Base-by-base conservation (phyloP, 2,113 vertebrate species). In the Amblyopsis rosae region DNA sequence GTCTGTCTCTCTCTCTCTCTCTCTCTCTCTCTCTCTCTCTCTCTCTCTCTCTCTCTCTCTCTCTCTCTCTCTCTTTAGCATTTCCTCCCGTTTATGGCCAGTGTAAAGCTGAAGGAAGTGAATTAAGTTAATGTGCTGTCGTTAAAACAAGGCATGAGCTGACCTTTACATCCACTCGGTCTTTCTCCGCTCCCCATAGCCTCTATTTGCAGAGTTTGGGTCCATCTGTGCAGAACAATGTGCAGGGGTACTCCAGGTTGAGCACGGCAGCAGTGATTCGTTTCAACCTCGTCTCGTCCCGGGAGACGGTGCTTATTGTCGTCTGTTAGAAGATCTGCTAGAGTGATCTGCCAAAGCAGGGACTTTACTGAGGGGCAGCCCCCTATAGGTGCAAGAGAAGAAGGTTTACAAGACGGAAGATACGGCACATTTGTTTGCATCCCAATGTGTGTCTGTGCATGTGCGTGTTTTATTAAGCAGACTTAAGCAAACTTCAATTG, bases 51-150 rank as follows among this genome's bases (percentile, higher is more conserved):
- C n/a, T n/a, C n/a, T n/a, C n/a, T n/a, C n/a, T n/a, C n/a, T n/a
- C n/a, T n/a, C n/a, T n/a, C n/a, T 69, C 80, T 86, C 85, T 76
- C 76, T 87, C 89, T 70, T 78, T 86, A 82, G 66, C 75, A 72
- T 93, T 92, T 91, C 88, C 87, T 77, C n/a, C 73, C 80, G 72
- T 93, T 94, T 93, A 94, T 91, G 88, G 89, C 86, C 76, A 56
- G 70, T 87, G 85, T 93, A 91, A 92, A 91, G 91, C 82, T 77
- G 82, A 90, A 94, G 94, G 94, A 94, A 95, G 93, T 91, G 88
- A 93, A 93, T 95, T 93, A 93, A 86, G 91, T 93, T 94, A 95
- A 95, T 94, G 94, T 93, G 93, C 91, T 92, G 91, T 92, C 67
- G 83, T 93, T 88, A 89, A 93, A 92, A 74, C 85, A 83, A 91